A percentile compares a stretch with the other conserved stretches of the same genome.
Evolutionary conservation across 2,113 vertebrate genomes (phyloP).

Genomic region (Coturnix japonica): DNA sequence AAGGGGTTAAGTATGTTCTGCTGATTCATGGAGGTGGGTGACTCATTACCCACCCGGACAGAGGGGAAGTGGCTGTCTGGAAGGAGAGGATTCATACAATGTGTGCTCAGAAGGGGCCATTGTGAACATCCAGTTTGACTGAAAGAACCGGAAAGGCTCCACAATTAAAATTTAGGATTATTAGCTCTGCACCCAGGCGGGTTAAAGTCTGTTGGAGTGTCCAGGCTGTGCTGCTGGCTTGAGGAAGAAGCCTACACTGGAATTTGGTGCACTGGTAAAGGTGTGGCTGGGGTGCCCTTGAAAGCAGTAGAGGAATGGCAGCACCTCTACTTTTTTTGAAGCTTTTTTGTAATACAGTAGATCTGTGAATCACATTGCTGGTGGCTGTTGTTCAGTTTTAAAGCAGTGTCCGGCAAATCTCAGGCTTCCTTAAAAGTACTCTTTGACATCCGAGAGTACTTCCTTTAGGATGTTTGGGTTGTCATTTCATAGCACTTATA

Average conservation of each 20-base stretch:
- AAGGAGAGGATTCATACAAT: slow-evolving; percentile 15
- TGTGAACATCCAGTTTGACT: neutral
- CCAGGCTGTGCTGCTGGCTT: neutral
- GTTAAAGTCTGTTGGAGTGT: neutral
- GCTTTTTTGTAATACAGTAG: neutral
- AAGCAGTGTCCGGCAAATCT: neutral
- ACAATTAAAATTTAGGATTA: neutral
- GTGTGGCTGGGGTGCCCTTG: neutral
- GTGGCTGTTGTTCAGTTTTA: neutral
- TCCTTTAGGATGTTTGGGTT: neutral
- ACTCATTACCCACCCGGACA: neutral
- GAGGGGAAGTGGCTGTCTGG: slow-evolving; percentile 48
- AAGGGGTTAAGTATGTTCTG: slow-evolving; percentile 33
- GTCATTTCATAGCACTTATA: neutral
- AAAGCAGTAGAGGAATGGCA: neutral
- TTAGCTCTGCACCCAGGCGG: neutral
- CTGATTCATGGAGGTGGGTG: neutral
- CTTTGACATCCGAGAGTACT: neutral
- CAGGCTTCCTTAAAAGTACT: neutral
- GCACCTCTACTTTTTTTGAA: neutral
- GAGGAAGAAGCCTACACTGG: neutral
- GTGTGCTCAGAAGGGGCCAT: neutral
- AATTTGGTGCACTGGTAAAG: neutral
- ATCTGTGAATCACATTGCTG: neutral
- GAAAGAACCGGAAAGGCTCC: slow-evolving; percentile 31